phyloP scores from a whole-genome alignment of 2,113 vertebrate genomes.

The Oenanthe oenanthe region DNA sequence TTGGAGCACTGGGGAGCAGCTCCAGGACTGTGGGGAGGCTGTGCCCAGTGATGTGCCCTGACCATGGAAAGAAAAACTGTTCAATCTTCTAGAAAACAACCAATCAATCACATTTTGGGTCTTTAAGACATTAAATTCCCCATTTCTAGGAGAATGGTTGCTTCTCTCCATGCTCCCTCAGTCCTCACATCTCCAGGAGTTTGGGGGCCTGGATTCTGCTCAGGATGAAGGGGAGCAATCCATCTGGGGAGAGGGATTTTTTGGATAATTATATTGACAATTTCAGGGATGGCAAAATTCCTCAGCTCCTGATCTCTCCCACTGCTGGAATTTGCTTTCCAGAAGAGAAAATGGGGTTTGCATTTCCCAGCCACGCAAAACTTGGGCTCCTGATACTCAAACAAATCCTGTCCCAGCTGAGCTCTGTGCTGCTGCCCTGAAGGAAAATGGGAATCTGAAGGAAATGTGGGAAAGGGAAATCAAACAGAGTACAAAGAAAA shows the following conservation, averaged over 20 bases:
- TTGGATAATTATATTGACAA: background rate
- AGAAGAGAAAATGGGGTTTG: slow-evolving; percentile 24
- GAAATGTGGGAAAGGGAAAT: slow-evolving; percentile 4
- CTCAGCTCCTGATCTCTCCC: background rate
- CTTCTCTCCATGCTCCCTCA: fast-evolving
- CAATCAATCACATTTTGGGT: fast-evolving
- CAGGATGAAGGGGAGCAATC: background rate
- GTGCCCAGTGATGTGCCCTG: background rate
- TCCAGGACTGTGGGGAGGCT: fast-evolving
- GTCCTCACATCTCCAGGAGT: background rate
- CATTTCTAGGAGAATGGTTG: background rate
- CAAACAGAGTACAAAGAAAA: background rate
- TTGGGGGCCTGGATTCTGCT: background rate
- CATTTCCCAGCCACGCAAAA: background rate
- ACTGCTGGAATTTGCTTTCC: background rate
- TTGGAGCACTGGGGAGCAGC: background rate
- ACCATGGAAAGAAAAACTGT: background rate
- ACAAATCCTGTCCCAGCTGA: background rate
- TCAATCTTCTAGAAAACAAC: background rate
- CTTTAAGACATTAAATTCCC: background rate
- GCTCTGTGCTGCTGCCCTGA: slow-evolving; percentile 29
- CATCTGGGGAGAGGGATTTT: background rate
- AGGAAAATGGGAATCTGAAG: slow-evolving; percentile 5
- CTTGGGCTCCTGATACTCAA: background rate
- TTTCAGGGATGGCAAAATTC: background rate